A percentile compares a stretch with the other conserved stretches of the same genome.
Conservation (phyloP, 2,797 vertebrate species). For the Channa striata region DNA sequence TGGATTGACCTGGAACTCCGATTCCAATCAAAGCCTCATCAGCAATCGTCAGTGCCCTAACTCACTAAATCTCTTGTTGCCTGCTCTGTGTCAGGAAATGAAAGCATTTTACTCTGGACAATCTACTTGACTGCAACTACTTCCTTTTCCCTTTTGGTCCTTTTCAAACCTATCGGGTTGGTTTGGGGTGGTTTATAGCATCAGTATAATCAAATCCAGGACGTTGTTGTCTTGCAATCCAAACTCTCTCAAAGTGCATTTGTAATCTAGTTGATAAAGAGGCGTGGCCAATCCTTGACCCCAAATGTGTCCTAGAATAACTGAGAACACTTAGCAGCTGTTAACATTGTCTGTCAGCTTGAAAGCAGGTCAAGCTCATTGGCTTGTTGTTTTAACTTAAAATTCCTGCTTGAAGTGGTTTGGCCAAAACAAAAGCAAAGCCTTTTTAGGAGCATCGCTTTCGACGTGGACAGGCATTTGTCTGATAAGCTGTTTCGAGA, state of each 20-base stretch:
- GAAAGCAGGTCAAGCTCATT: conserved; percentile 58
- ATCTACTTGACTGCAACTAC: too few species aligned
- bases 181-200: background rate
- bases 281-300: conserved; percentile 58
- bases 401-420: conserved; percentile 37
- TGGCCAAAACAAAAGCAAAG: conserved; percentile 22
- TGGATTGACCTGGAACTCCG: too few species aligned
- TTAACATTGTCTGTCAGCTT: conserved; percentile 59
- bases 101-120: too few species aligned
- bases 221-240: background rate
- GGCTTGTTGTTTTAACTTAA: conserved; percentile 39
- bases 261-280: conserved; percentile 41
- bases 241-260: background rate
- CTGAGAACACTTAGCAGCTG: conserved; percentile 59
- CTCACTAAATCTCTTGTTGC: too few species aligned
- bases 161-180: too few species aligned
- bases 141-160: too few species aligned
- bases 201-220: background rate
- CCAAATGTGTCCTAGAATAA: conserved; percentile 42
- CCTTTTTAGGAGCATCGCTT: conserved; percentile 8
- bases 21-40: too few species aligned
- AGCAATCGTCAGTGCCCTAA: too few species aligned
- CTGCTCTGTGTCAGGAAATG: too few species aligned
- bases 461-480: background rate
- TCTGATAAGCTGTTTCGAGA: conserved; percentile 14